Conservation (phyloP, 1,140 invertebrate genomes). For the Augochlora pura region DNA sequence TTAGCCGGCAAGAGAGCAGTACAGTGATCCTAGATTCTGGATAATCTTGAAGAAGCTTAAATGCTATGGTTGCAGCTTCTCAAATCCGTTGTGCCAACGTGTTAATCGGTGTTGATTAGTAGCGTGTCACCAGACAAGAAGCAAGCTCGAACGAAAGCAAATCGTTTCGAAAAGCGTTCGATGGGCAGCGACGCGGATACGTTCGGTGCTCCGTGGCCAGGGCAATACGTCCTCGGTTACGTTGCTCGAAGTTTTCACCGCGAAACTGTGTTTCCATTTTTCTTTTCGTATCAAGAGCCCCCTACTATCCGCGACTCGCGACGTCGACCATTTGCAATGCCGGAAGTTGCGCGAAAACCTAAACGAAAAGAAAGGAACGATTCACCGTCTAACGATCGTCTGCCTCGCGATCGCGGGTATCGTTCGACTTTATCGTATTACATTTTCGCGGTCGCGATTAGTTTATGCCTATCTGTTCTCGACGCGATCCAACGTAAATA, state of each 20-base stretch:
- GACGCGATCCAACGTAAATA: slow-evolving; percentile 23
- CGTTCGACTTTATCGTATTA: slow-evolving; percentile 19
- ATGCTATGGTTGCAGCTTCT: no score
- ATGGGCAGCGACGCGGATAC: no score
- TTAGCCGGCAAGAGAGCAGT: no score
- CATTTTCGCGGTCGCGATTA: slow-evolving; percentile 9
- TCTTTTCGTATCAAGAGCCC: neutral
- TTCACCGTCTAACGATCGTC: slow-evolving; percentile 3
- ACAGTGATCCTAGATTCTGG: no score
- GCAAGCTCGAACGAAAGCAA: no score
- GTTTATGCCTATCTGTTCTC: slow-evolving; percentile 8
- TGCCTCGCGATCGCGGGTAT: neutral
- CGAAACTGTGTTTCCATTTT: neutral
- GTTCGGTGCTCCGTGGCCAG: no score
- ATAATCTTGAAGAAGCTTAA: no score
- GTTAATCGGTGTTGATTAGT: no score
- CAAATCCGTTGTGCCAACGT: no score
- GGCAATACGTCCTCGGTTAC: neutral
- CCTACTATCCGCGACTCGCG: no score
- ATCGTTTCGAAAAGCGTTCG: no score
- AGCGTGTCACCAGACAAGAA: no score
- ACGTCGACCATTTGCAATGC: slow-evolving; percentile 20
- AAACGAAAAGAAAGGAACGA: slow-evolving; percentile 30
- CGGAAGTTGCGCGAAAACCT: slow-evolving; percentile 38
- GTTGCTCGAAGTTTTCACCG: neutral